Base-by-base conservation (phyloP, 2,888 invertebrate species). In the Drosophila mimica region DNA sequence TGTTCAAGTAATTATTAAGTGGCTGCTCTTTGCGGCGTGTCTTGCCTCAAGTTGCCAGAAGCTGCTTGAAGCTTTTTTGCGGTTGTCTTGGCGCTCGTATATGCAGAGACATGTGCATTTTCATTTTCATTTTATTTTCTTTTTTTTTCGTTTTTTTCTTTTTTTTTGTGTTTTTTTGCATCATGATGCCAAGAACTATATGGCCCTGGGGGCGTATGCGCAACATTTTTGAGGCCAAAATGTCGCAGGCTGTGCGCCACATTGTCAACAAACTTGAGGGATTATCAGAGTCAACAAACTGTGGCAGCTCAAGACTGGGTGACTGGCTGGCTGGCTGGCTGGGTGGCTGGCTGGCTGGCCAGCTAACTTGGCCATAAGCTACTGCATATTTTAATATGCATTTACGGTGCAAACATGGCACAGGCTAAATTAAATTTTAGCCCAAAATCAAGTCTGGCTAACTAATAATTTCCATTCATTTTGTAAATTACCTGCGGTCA, bases 221-320 rank as follows among this genome's bases (percentile, higher is more conserved):
- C 74, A 76, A 89, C 78, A 67, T 70, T 75, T 81, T 82, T 81
- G 71, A 81, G 82, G 74, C 56, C 66, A 80, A 78, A 78, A 80
- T 70, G 79, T 74, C 82, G 74, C 76, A 63, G 64, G 36, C 64
- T 67, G 56, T 76, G 76, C 70, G 83, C 67, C 83, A 76, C 70
- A 90, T 83, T 79, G 89, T 90, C 88, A 90, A 90, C 87, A 90
- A 87, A 90, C 89, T 91, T 91, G 89, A 89, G 74, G 89, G 90
- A 90, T 91, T 89, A 89, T 87, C 89, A 89, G 80, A 88, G 91
- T 89, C 89, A 91, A 91, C 91, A 89, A 63, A 79, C 74, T 79
- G 66, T 69, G 58, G 68, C 63, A 70, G 69, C 81, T 74, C 67
- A 74, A 75, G 83, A 60, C 71, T 64, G 36, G 30, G n/a, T 56